Base-by-base conservation (phyloP, 1,140 invertebrate genomes). In the Nebria ingens region DNA sequence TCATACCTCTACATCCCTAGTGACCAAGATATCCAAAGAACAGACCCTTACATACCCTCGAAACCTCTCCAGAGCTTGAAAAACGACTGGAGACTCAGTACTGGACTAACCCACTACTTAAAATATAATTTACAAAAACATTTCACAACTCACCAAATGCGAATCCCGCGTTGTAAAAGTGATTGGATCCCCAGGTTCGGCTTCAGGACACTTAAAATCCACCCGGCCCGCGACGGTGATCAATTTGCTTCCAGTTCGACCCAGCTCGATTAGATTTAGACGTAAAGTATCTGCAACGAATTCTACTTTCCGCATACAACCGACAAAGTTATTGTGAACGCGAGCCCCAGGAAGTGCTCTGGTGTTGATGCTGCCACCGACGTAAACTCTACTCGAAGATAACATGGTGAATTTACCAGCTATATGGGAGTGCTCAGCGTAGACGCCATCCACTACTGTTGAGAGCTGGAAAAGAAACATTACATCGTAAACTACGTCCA, bases 221-320 rank as follows among this genome's bases (percentile, higher is more conserved):
- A 97, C 73, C 53, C 87, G 82, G 13, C 95, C 94, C 50, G 84
- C 85, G 2, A 93, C 85, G n/a, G 86, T 83, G 40, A 97, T 87
- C 42, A 96, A 76, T 56, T 89, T 85, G 60, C 88, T 89, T 2
- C 88, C 88, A 45, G 84, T 86, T 25, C 85, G 80, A 0, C 89
- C 92, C 65, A 96, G 75, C 63, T 95, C 90, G 57, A 97, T 87
- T 20, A 97, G 74, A 71, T 95, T 91, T 62, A 97, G 74, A 45
- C 84, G 79, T 21, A 94, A 72, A 11, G 87, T 91, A 67, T 97
- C 93, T 0, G 93, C 91, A 22, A 83, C 83, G 70, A 95, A 97
- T 69, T 93, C 87, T 72, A 97, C 94, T 81, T 97, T 94, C 71
- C 91, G 84, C 65, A 98, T 77, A 69, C 95, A 98, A 2, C 95